Evolutionary conservation across 2,888 invertebrate species (phyloP).

Genomic region (Zaprionus bogoriensis): DNA sequence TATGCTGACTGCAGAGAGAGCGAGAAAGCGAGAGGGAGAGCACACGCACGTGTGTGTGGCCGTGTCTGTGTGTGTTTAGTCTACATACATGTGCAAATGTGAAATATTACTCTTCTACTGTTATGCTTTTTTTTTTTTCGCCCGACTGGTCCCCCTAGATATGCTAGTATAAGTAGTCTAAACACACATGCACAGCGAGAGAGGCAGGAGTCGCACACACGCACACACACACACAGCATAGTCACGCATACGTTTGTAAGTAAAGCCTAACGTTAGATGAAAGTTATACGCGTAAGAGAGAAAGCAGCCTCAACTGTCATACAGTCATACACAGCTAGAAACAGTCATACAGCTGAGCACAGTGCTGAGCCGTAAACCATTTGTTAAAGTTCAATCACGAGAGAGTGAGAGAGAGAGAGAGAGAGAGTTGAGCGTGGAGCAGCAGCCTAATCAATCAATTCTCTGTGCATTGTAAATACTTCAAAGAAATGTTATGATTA

Average conservation of each 20-base stretch:
- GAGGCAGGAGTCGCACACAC: conserved; percentile 2
- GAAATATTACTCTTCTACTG: conserved; percentile 1
- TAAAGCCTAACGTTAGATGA: conserved; percentile 20
- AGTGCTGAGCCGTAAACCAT: conserved; percentile 14
- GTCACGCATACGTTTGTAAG: conserved; percentile 20
- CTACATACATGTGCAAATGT: neutral
- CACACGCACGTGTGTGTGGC: neutral
- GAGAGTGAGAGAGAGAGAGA: neutral
- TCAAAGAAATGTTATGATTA: conserved; percentile 23
- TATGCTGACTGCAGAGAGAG: conserved; percentile 26
- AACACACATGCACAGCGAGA: neutral
- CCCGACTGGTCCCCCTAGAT: conserved; percentile 44
- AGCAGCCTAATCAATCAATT: conserved; percentile 7
- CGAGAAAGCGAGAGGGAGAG: neutral
- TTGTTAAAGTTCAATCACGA: conserved; percentile 35
- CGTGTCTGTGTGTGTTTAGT: conserved; percentile 8
- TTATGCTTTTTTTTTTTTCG: conserved; percentile 3
- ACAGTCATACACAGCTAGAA: conserved; percentile 44
- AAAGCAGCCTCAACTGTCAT: conserved; percentile 47
- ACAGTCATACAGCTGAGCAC: conserved; percentile 34
- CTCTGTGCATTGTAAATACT: conserved; percentile 46
- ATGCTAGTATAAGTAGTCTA: conserved; percentile 27
- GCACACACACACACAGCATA: conserved; percentile 1
- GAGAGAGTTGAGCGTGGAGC: neutral
- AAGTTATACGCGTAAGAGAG: conserved; percentile 31